phyloP scores from a whole-genome alignment of 2,113 vertebrate genomes.

The Noturus placidus region DNA sequence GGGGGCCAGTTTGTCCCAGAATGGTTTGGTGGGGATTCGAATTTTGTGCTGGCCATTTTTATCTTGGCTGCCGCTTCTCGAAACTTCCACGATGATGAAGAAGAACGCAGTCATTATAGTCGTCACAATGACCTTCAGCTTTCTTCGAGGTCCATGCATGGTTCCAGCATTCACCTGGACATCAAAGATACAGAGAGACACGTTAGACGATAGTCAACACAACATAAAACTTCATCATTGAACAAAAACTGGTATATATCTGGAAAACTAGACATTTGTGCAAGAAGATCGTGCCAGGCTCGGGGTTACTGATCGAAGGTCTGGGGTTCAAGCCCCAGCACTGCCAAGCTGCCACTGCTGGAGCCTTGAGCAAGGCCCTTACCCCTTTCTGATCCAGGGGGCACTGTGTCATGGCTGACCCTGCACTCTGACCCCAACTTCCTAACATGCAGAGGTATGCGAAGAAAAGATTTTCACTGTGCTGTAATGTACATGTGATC shows the following conservation, averaged over 20 bases:
- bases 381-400: too few species aligned
- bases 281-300: background rate
- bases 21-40: conserved; percentile 59
- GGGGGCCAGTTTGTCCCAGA: conserved; percentile 66
- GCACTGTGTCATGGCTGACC: too few species aligned
- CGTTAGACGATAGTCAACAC: background rate
- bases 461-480: too few species aligned
- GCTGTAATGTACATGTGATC: too few species aligned
- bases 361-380: too few species aligned
- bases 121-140: conserved; percentile 67
- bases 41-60: conserved; percentile 56
- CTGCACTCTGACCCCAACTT: too few species aligned
- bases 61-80: conserved; percentile 59
- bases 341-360: too few species aligned
- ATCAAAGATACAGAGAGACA: conserved; percentile 26
- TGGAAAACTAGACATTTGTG: background rate
- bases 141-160: conserved; percentile 68
- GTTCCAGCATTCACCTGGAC: conserved; percentile 54
- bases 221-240: background rate
- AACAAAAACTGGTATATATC: background rate
- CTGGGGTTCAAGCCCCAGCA: too few species aligned
- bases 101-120: conserved; percentile 69
- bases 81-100: conserved; percentile 71
- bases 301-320: too few species aligned
- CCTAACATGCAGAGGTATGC: too few species aligned